Base-by-base conservation (phyloP, 1,140 invertebrate species). In the Cecropterus lyciades region DNA sequence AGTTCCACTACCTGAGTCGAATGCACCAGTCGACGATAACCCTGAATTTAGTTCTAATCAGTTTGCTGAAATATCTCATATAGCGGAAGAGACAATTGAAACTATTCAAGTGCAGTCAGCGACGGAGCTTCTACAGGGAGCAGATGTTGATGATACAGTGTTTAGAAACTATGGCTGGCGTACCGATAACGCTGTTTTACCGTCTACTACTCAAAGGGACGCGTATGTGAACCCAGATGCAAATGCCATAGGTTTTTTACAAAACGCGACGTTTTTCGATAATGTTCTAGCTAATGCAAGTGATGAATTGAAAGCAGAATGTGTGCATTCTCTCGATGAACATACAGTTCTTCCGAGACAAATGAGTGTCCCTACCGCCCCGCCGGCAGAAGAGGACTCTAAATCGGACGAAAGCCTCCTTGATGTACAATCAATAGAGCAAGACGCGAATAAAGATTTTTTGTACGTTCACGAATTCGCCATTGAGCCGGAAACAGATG, bases 401-500 rank as follows among this genome's bases (percentile, higher is more conserved):
- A 88, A 87, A 72, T 87, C 84, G 16, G 85, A 89, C 55, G 87
- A 83, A 77, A 80, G 83, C 40, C 68, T 77, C 9, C 71, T 91
- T 67, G 89, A 91, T 37, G 87, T 90, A 14, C 75, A 85, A 30
- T 86, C 81, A 0, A 91, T 91, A 65, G 89, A 91, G 70, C 82
- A 84, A 77, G 89, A 91, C 51, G 89, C 89, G 11, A 90, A 82
- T 16, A 83, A 86, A 69, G 87, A 91, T 30, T 91, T 90, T 63
- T 85, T 87, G 9, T 59, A 88, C 14, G 84, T 78, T 63, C 85
- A 89, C 33, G 87, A 89, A 46, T 89, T 80, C 46, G 72, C 85
- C 1, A 84, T 91, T 11, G 87, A 92, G 63, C 88, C 89, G 3
- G 82, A 85, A 75, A 82, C 85, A 0, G 87, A 89, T 64, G 86